phyloP scores from a whole-genome alignment of 2,113 vertebrate species.

The Notiomystis cincta region DNA sequence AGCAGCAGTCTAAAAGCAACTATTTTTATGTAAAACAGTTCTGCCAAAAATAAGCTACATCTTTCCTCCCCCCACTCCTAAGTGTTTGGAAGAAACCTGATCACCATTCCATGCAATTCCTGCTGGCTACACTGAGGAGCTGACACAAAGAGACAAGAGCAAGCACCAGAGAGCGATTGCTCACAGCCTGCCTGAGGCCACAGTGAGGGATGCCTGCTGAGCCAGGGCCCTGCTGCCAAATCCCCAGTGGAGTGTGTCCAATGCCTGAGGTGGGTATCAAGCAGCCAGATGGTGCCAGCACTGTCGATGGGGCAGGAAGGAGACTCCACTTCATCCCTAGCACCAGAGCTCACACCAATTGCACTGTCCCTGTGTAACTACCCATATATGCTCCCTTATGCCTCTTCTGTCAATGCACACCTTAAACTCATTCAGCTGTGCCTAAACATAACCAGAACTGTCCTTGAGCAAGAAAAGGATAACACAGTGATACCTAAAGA shows the following conservation, averaged over 20 bases:
- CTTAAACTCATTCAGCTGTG: not conserved
- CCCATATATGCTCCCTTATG: not conserved
- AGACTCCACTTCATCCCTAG: not conserved
- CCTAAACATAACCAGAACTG: not conserved
- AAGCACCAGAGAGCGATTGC: not conserved
- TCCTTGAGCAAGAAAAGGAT: not conserved
- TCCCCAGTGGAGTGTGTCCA: not conserved
- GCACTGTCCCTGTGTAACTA: not conserved
- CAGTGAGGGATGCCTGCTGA: not conserved
- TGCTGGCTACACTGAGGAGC: not conserved
- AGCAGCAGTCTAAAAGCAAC: not conserved
- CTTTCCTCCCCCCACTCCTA: not conserved
- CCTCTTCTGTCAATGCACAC: not conserved
- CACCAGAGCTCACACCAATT: not conserved
- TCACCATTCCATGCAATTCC: not conserved
- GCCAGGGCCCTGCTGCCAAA: not conserved
- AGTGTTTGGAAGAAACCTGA: not conserved
- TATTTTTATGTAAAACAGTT: not conserved
- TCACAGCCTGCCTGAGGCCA: not conserved
- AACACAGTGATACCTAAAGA: not conserved
- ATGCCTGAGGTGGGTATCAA: not conserved
- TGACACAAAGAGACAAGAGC: not conserved
- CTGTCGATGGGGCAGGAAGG: not conserved
- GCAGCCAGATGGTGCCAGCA: not conserved
- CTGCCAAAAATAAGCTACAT: not conserved